Evolutionary conservation across 2,113 vertebrate species (phyloP).

Genomic region (Pluvianellus socialis): DNA sequence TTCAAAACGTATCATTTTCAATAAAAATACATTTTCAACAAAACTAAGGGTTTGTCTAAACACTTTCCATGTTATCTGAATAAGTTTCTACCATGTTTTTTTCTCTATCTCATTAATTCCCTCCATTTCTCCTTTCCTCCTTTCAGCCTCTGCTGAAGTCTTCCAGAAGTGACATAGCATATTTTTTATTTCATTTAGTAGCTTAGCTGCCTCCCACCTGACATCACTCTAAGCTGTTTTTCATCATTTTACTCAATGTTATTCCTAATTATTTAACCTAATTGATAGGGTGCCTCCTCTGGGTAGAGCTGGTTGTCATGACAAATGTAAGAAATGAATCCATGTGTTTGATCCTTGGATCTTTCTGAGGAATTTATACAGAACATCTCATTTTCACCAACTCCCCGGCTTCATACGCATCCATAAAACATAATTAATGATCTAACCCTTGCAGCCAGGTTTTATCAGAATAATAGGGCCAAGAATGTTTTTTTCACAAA

Average conservation of each 20-base stretch:
- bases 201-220: background rate
- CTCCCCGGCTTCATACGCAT: background rate
- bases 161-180: background rate
- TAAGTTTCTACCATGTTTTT: background rate
- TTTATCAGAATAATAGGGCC: background rate
- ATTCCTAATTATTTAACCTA: slow-evolving; percentile 31
- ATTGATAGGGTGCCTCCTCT: slow-evolving; percentile 17
- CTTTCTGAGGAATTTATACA: slow-evolving; percentile 3
- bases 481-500: background rate
- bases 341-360: background rate
- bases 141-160: background rate
- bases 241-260: slow-evolving; percentile 3
- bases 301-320: slow-evolving; percentile 8
- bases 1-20: background rate
- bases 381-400: background rate
- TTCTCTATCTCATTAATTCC: background rate
- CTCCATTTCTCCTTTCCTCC: background rate
- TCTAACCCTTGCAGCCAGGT: background rate
- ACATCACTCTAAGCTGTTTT: background rate
- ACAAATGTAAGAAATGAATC: background rate
- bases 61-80: background rate
- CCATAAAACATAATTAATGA: background rate
- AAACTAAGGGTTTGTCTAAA: background rate
- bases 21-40: background rate
- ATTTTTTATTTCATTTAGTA: slow-evolving; percentile 5